These are phyloP conservation scores for Cotesia congregata DNA, from an alignment of 2,888 invertebrate genomes.

Conservation along the genomic window DNA sequence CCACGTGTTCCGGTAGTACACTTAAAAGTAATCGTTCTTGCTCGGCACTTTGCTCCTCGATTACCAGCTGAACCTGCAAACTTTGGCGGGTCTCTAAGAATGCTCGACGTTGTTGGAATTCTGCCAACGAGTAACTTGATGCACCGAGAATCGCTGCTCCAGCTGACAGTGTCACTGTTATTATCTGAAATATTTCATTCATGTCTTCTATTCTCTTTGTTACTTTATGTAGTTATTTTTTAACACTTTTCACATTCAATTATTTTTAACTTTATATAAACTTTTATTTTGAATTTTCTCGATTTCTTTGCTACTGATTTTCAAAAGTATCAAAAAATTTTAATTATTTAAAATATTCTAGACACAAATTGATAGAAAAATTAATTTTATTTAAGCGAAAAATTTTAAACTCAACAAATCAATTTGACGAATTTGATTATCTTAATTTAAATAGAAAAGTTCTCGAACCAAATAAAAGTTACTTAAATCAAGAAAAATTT, in stretches of 20 bases:
- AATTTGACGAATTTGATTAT: too few relatives aligned
- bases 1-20: slow-evolving; percentile 95
- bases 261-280: background rate
- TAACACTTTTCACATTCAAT: background rate
- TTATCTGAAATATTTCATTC: slow-evolving; percentile 51
- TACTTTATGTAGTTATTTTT: background rate
- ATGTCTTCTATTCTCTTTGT: background rate
- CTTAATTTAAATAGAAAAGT: too few relatives aligned
- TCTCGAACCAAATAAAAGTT: too few relatives aligned
- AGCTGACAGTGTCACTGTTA: slow-evolving; percentile 61
- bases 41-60: slow-evolving; percentile 94
- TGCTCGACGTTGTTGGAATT: slow-evolving; percentile 89
- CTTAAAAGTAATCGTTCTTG: slow-evolving; percentile 93
- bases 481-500: too few relatives aligned
- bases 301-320: too few relatives aligned
- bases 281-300: too few relatives aligned
- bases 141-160: slow-evolving; percentile 83
- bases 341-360: too few relatives aligned
- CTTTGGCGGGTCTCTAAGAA: slow-evolving; percentile 93
- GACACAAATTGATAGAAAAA: too few relatives aligned
- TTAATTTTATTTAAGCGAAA: too few relatives aligned
- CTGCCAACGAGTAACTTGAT: slow-evolving; percentile 81
- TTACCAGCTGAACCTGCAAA: slow-evolving; percentile 90
- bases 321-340: too few relatives aligned
- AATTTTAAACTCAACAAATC: too few relatives aligned